Conservation (phyloP, 2,888 invertebrate genomes). For the Barypeithes pellucidus region DNA sequence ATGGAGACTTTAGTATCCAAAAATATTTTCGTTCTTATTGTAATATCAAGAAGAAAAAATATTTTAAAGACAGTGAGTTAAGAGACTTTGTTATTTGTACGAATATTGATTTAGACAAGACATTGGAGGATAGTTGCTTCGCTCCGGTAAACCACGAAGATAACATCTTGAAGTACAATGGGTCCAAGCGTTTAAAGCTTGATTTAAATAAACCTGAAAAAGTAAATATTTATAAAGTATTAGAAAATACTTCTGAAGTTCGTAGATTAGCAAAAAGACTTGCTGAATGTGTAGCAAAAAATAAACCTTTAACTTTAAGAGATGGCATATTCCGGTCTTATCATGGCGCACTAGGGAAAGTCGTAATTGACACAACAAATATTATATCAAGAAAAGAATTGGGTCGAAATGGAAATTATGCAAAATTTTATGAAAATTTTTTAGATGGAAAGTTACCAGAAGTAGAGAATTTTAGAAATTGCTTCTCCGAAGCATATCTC, state of each 20-base stretch:
- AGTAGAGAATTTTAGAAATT: neutral
- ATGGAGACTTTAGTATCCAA: slow-evolving; percentile 34
- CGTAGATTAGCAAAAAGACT: neutral
- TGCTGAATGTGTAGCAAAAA: neutral
- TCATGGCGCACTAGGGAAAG: neutral
- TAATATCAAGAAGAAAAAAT: slow-evolving; percentile 28
- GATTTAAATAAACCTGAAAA: too few species aligned
- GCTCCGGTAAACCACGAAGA: neutral
- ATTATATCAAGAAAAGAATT: neutral
- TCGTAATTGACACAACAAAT: too few species aligned
- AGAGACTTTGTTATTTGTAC: slow-evolving; percentile 41
- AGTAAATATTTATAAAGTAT: neutral
- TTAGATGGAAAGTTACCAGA: neutral
- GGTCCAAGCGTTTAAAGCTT: neutral
- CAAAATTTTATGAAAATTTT: neutral
- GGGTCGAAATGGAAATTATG: neutral
- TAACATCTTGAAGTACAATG: neutral
- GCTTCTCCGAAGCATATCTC: neutral
- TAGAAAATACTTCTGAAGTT: neutral
- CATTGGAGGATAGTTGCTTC: neutral
- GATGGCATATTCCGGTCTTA: neutral
- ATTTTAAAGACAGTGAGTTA: slow-evolving; percentile 24
- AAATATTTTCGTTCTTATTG: slow-evolving; percentile 47
- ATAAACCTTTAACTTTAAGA: neutral
- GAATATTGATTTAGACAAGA: slow-evolving; percentile 32